Evolutionary conservation across 2,113 vertebrate genomes (phyloP).

Genomic region (Melanostigma gelatinosum): DNA sequence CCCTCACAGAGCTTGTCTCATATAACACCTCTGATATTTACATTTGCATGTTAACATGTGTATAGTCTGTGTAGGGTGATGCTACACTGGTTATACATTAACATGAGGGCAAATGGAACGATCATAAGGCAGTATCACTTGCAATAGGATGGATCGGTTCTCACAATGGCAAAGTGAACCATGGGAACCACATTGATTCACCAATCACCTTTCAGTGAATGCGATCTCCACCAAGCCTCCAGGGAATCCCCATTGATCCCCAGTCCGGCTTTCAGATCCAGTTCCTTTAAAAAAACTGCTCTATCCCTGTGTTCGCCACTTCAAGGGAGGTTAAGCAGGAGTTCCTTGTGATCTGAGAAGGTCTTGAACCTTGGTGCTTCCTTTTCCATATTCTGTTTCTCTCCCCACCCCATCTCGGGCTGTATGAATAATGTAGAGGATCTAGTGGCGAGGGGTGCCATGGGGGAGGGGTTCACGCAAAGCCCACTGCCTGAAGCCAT

Average conservation of each 20-base stretch:
- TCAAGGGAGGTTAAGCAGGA: constrained; percentile 85
- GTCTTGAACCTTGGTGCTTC: constrained; percentile 80
- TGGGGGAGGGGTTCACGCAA: constrained; percentile 77
- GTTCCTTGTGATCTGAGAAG: constrained; percentile 84
- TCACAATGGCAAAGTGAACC: constrained; percentile 77
- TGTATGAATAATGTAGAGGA: constrained; percentile 82
- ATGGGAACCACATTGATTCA: constrained; percentile 83
- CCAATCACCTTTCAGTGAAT: constrained; percentile 73
- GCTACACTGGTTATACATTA: constrained; percentile 17
- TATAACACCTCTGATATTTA: constrained; percentile 11
- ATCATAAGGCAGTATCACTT: constrained; percentile 59
- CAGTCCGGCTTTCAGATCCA: constrained; percentile 75
- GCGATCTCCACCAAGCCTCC: constrained; percentile 70
- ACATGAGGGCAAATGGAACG: constrained; percentile 7
- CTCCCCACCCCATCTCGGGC: constrained; percentile 52
- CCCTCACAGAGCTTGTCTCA: constrained; percentile 10
- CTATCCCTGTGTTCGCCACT: constrained; percentile 78
- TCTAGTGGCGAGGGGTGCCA: constrained; percentile 79
- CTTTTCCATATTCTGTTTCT: constrained; percentile 76
- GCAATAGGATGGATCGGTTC: constrained; percentile 56
- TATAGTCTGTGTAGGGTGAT: constrained; percentile 13
- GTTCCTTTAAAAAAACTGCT: constrained; percentile 71
- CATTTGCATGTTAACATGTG: constrained; percentile 18
- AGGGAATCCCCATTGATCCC: constrained; percentile 81
- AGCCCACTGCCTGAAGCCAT: constrained; percentile 83